These are phyloP conservation scores for Drosophila barbarae DNA, from an alignment of 2,888 invertebrate genomes.

Conservation along the genomic window DNA sequence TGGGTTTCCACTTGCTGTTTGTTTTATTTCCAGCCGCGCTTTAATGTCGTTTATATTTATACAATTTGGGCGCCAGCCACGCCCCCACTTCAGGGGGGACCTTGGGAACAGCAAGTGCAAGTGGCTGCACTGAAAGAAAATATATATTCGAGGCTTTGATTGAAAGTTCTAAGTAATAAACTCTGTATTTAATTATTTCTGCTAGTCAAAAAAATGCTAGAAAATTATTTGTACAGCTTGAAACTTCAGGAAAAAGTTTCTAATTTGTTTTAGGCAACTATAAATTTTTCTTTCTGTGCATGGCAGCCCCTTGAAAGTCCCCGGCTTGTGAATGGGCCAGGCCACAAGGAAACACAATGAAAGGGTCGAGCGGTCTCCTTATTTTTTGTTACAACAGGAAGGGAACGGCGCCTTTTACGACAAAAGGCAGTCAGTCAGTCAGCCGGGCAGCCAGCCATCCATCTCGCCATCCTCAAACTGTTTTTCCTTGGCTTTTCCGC, in stretches of 20 bases:
- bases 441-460: constrained; percentile 20
- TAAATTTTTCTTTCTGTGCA: background rate
- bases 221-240: too few species aligned
- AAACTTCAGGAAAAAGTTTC: background rate
- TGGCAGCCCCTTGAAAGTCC: constrained; percentile 11
- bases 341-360: constrained; percentile 32
- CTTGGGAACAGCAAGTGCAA: constrained; percentile 49
- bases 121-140: constrained; percentile 18
- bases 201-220: background rate
- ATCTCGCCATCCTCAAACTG: constrained; percentile 26
- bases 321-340: constrained; percentile 13
- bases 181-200: background rate
- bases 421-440: constrained; percentile 44
- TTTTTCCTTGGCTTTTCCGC: constrained; percentile 31
- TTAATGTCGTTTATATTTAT: constrained; percentile 73
- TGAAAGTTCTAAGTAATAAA: background rate
- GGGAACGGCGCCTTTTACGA: constrained; percentile 50
- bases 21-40: constrained; percentile 71
- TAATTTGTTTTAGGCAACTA: background rate
- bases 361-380: constrained; percentile 52
- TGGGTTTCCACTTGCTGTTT: constrained; percentile 66
- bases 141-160: background rate
- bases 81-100: constrained; percentile 11
- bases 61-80: constrained; percentile 53
- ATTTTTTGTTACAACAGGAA: constrained; percentile 56